Evolutionary conservation across 2,113 vertebrate genomes (phyloP).

Genomic region (Sturnus vulgaris): DNA sequence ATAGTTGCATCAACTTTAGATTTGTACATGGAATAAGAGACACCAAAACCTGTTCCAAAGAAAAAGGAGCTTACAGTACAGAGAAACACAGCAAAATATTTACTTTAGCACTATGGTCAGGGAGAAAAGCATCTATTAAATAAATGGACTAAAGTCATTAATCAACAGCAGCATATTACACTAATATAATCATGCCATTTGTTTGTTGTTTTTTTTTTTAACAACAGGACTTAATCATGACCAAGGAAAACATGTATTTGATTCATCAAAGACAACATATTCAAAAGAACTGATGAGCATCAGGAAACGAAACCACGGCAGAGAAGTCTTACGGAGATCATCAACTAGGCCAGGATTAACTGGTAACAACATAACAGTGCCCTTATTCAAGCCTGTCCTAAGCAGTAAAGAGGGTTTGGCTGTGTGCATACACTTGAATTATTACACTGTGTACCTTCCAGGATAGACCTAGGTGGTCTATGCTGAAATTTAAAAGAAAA

Average conservation of each 20-base stretch:
- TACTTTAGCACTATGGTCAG: not conserved
- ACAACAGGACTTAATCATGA: not conserved
- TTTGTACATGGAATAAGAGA: not conserved
- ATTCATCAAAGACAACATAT: not conserved
- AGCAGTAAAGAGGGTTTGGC: not conserved
- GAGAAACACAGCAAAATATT: not conserved
- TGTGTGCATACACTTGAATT: not conserved
- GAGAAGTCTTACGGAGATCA: not conserved
- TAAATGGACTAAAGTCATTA: slow-evolving; percentile 4
- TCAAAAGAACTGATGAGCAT: not conserved
- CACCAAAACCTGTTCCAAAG: not conserved
- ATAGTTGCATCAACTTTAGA: not conserved
- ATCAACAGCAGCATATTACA: not conserved
- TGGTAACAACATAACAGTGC: not conserved
- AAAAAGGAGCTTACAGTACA: not conserved
- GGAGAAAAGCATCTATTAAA: slow-evolving; percentile 4
- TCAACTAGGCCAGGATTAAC: not conserved
- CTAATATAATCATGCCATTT: not conserved
- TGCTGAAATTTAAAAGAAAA: not conserved
- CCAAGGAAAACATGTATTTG: not conserved
- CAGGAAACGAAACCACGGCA: not conserved
- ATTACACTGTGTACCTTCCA: not conserved
- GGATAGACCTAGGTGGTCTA: not conserved
- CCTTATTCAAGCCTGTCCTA: not conserved
- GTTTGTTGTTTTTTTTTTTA: not conserved